Percentiles rank a stretch among this genome's conserved stretches.
phyloP scores from a whole-genome alignment of 2,888 invertebrate genomes.

The Nomada goodeniana region DNA sequence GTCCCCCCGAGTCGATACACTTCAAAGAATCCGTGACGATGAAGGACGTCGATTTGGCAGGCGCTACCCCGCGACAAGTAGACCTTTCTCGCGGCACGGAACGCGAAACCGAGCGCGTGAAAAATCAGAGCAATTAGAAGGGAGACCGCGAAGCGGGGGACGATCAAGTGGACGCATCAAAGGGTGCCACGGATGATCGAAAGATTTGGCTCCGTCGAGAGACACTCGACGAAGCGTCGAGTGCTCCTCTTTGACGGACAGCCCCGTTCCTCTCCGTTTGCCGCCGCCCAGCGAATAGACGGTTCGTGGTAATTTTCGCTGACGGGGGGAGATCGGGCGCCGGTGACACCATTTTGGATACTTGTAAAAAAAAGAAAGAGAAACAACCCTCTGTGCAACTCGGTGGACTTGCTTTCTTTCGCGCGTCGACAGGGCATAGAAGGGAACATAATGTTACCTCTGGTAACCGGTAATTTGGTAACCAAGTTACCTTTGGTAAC shows the following conservation, averaged over 20 bases:
- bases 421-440: no score
- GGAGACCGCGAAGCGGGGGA: background rate
- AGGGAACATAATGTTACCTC: no score
- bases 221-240: slow-evolving; percentile 42
- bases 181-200: slow-evolving; percentile 33
- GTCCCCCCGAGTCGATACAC: slow-evolving; percentile 53
- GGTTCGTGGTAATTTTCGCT: no score
- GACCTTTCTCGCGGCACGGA: slow-evolving; percentile 3
- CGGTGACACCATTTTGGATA: no score
- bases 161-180: slow-evolving; percentile 41
- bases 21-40: slow-evolving; percentile 60
- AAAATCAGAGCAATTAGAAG: slow-evolving; percentile 51
- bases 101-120: slow-evolving; percentile 37
- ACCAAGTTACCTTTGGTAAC: background rate
- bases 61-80: slow-evolving; percentile 53
- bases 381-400: no score
- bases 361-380: no score
- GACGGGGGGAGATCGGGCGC: no score
- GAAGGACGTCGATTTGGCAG: slow-evolving; percentile 55
- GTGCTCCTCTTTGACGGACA: slow-evolving; percentile 22
- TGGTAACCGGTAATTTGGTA: no score
- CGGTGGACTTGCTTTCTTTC: no score
- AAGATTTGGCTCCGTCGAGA: slow-evolving; percentile 35
- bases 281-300: no score
- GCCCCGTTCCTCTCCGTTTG: no score